These are phyloP conservation scores for Brienomyrus brachyistius DNA, from an alignment of 2,113 vertebrate genomes.

Conservation along the genomic window DNA sequence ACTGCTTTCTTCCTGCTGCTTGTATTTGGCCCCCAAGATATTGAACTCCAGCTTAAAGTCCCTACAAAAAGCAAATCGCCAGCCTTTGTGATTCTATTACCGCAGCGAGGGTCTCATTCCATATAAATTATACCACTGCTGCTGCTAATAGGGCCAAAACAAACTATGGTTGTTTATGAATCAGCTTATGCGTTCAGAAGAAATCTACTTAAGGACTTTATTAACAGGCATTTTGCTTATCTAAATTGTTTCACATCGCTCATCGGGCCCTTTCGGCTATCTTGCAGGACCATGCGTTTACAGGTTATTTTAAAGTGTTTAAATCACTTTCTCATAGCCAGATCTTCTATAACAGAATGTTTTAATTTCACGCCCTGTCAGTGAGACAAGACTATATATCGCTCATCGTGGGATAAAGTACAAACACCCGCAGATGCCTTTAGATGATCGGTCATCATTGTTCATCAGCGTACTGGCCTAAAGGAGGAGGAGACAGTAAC, in stretches of 20 bases:
- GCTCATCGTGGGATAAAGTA: background rate
- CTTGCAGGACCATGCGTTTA: background rate
- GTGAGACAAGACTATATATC: background rate
- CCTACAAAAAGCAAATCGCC: background rate
- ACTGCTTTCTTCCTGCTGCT: background rate
- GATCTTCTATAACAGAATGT: background rate
- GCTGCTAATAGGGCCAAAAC: constrained; percentile 14
- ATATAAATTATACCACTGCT: constrained; percentile 22
- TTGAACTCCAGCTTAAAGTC: background rate
- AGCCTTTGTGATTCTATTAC: constrained; percentile 18
- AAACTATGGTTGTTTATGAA: constrained; percentile 23
- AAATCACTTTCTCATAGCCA: background rate
- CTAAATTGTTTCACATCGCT: constrained; percentile 16
- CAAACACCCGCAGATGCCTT: background rate
- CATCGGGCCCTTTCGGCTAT: background rate
- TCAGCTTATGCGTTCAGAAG: constrained; percentile 14
- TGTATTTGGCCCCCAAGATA: constrained; percentile 3
- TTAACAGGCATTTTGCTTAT: constrained; percentile 18
- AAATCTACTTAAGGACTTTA: constrained; percentile 20
- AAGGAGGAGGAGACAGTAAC: background rate
- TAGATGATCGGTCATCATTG: background rate
- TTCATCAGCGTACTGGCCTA: background rate
- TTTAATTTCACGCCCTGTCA: constrained; percentile 9
- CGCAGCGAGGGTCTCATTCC: constrained; percentile 6
- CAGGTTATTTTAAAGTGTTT: background rate